Conservation (phyloP, 1,140 invertebrate species). For the roundworm (Caenorhabditis elegans) region DNA sequence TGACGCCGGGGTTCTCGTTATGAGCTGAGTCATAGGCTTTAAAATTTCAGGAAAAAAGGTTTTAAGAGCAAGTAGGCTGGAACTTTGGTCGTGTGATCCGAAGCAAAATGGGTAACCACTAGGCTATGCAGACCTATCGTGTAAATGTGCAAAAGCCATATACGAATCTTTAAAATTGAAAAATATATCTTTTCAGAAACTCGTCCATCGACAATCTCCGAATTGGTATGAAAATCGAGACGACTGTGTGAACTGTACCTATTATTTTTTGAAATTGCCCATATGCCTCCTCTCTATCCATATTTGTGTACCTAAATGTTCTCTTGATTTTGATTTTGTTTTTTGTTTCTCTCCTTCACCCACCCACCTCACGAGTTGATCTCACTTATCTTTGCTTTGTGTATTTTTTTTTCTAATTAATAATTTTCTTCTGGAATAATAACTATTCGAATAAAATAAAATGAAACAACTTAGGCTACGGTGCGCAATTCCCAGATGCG, state of each 20-base stretch:
- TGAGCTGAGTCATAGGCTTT: no score
- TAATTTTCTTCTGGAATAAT: no score
- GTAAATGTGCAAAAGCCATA: no score
- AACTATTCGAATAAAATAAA: no score
- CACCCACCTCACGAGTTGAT: slow-evolving; percentile 20
- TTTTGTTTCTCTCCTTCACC: neutral
- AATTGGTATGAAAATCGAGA: neutral
- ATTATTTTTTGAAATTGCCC: neutral
- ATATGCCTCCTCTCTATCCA: neutral
- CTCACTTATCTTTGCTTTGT: neutral
- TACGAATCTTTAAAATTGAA: no score
- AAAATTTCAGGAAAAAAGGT: no score
- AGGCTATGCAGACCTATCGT: no score
- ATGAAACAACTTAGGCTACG: no score
- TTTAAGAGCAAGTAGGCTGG: no score
- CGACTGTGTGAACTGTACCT: slow-evolving; percentile 12
- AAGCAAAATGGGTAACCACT: no score
- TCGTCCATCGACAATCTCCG: slow-evolving; percentile 3
- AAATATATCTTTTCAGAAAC: neutral
- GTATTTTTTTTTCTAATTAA: neutral
- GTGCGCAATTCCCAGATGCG: no score
- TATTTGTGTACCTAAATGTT: neutral
- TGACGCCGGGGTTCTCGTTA: neutral
- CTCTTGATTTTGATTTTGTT: neutral
- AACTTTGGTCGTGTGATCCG: no score